Evolutionary conservation across 1,140 invertebrate species (phyloP), one percentile per base, ranked within the genome.

Genomic region (Lordiphosa collinella): DNA sequence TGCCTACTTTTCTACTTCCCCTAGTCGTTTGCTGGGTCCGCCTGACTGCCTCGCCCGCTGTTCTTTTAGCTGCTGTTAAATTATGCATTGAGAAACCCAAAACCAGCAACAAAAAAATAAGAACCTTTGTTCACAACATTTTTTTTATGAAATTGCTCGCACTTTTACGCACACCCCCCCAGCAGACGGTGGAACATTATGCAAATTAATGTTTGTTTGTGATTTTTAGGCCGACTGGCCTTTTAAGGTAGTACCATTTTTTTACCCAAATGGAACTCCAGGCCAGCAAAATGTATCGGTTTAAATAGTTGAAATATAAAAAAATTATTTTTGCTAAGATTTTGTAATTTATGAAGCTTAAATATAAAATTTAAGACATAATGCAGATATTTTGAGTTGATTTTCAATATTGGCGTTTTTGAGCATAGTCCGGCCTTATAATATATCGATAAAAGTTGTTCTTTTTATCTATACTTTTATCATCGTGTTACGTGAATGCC

Each of bases 171-270:
- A 41, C 59, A 40, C n/a, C n/a, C 22, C 22, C 35, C 18, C 25
- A 4, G 38, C 53, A 55, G 55, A 68, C 69, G 32, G 44, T 37
- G 63, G 67, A 70, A 85, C 61, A 78, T 84, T 84, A 84, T 84
- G 78, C 64, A 84, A 84, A 84, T 82, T 76, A 82, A 78, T 73
- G 78, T 67, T 62, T 84, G 59, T 65, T 84, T 84, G 72, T 69
- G 72, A 84, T 84, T 85, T 44, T 14, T 18, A 22, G 35, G 38
- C 48, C 44, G 47, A 5, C 16, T 9, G 25, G 25, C 2, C 25
- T 29, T 35, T 66, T 44, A 9, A 34, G 29, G 29, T 57, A 46
- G 25, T 29, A 29, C 25, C n/a, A n/a, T 8, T 29, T 29, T 29
- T 29, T 8, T 29, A 4, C 18, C 18, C 18, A 22, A 22, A 5